Base-by-base conservation (phyloP, 2,888 invertebrate genomes). In the Lycophotia porphyrea region DNA sequence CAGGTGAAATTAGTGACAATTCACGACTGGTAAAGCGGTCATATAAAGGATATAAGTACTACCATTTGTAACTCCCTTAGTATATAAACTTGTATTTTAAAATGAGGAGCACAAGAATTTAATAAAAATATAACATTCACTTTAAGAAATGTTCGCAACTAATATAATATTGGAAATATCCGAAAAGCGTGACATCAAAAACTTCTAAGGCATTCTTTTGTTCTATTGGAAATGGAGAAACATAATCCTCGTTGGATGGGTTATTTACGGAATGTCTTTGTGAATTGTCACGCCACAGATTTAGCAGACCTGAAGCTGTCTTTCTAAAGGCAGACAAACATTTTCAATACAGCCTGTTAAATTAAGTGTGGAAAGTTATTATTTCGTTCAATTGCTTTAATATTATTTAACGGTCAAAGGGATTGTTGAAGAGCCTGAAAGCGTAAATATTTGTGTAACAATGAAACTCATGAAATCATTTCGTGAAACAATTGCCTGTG, bases 141-240 rank as follows among this genome's bases (percentile, higher is more conserved):
- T 27, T 9, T 42, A 58, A 67, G 52, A 72, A 61, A 67, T 69
- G 47, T n/a, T 49, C 34, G 44, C 72, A 63, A 71, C 4, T 80
- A 52, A 49, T 65, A 36, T 31, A 31, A 81, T 79, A 84, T 81
- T 67, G 71, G 39, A 69, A 78, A 78, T 84, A 84, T 71, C 66
- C n/a, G 76, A 88, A 87, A 82, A 74, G 75, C 76, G 64, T 79
- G 73, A 72, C 77, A 78, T 79, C 81, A 74, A 78, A 86, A 85
- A 84, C 79, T 80, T 84, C 76, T 76, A 75, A 84, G 81, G 77
- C 78, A 85, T 89, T 88, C 86, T 88, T 90, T 90, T 88, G 90
- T 91, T 88, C 86, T 85, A 87, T 90, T 88, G 69, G 85, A 88
- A 88, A 89, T 82, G 81, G 82, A 83, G 90, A 87, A 90, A 88